Evolutionary conservation across 1,140 invertebrate genomes (phyloP).

Genomic region (Pseudomyrmex concolor): DNA sequence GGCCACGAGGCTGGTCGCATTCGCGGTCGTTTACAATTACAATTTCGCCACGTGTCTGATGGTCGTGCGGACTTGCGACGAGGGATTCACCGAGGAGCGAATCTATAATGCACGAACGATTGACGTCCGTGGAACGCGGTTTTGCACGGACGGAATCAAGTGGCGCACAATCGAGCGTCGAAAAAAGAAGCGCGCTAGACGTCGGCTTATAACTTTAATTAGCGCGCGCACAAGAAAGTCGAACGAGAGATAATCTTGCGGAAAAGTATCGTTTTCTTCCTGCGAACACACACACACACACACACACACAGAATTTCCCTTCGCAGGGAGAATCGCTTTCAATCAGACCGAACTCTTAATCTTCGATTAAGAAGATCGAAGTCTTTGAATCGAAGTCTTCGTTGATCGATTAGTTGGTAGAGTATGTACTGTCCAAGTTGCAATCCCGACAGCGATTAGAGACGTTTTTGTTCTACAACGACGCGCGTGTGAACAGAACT

Average conservation of each 20-base stretch:
- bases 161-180: background rate
- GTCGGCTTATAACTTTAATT: background rate
- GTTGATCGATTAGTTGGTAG: too few species aligned
- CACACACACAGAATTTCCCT: too few species aligned
- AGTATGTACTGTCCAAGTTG: too few species aligned
- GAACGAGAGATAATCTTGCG: background rate
- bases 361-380: background rate
- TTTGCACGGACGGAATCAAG: slow-evolving; percentile 19
- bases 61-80: background rate
- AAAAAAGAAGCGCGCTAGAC: background rate
- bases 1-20: background rate
- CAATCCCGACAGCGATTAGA: background rate
- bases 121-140: background rate
- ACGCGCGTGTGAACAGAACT: background rate
- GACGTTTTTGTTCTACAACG: background rate
- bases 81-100: slow-evolving; percentile 41
- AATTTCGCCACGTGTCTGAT: background rate
- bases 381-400: background rate
- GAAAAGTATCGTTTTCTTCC: too few species aligned
- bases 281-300: too few species aligned
- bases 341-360: background rate
- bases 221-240: background rate
- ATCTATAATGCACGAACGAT: slow-evolving; percentile 36
- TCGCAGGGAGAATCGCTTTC: too few species aligned
- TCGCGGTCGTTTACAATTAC: background rate